These are phyloP conservation scores for Psix sp. DNA, from an alignment of 1,140 invertebrate genomes.

Conservation along the genomic window DNA sequence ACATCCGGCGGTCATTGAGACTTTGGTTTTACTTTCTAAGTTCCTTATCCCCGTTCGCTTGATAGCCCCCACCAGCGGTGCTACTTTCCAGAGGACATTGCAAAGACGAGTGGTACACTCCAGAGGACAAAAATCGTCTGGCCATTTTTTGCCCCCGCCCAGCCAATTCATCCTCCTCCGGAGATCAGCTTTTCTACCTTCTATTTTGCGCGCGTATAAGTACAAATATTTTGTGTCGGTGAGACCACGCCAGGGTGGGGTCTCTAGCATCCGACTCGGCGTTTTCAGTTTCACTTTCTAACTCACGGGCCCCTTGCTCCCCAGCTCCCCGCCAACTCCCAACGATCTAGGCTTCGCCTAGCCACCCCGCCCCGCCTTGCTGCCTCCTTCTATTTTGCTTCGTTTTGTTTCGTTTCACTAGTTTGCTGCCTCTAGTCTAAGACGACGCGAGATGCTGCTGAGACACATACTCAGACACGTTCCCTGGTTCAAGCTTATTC, in stretches of 20 bases:
- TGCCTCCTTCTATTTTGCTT: constrained; percentile 40
- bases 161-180: constrained; percentile 44
- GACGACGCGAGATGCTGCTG: constrained; percentile 30
- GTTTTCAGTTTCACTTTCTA: constrained; percentile 74
- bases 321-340: constrained; percentile 13
- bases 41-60: constrained; percentile 43
- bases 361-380: constrained; percentile 39
- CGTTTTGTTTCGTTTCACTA: constrained; percentile 51
- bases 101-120: constrained; percentile 45
- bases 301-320: constrained; percentile 37
- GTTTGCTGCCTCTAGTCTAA: constrained; percentile 21
- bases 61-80: constrained; percentile 10
- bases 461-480: constrained; percentile 13
- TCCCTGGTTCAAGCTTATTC: constrained; percentile 21
- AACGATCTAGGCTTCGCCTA: constrained; percentile 51
- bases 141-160: constrained; percentile 44
- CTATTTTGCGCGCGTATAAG: constrained; percentile 36
- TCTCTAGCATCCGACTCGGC: constrained; percentile 68
- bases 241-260: constrained; percentile 70
- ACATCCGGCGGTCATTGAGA: constrained; percentile 51
- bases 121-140: constrained; percentile 52
- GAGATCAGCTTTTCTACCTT: constrained; percentile 57
- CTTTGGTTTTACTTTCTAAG: constrained; percentile 63
- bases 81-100: constrained; percentile 60
- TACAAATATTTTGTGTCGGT: constrained; percentile 17